phyloP scores from a whole-genome alignment of 2,113 vertebrate species.

The Callipepla californica region DNA sequence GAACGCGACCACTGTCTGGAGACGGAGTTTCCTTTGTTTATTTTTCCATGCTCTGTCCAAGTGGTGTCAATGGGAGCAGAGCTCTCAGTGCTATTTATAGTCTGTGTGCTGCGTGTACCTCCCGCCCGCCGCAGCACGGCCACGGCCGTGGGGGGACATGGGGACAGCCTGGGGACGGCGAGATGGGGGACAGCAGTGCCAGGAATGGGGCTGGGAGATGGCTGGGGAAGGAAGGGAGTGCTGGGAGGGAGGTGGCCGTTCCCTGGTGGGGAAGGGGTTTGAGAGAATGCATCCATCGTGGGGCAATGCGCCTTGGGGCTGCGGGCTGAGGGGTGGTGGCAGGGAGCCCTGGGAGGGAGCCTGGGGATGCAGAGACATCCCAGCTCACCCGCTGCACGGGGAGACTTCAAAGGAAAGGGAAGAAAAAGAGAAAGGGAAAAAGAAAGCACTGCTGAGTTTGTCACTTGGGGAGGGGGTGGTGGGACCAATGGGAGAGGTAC shows the following conservation, averaged over 20 bases:
- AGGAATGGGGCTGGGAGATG: not conserved
- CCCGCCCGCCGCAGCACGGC: slow-evolving; percentile 52
- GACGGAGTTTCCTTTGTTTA: slow-evolving; percentile 77
- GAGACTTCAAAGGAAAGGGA: not conserved
- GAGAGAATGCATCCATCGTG: not conserved
- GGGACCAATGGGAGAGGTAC: not conserved
- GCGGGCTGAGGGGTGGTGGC: not conserved
- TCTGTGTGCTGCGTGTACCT: slow-evolving; percentile 53
- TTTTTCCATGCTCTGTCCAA: slow-evolving; percentile 77
- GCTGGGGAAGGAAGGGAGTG: not conserved
- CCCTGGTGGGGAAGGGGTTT: not conserved
- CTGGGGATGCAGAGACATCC: not conserved
- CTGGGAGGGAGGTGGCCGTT: not conserved
- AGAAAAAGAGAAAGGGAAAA: not conserved
- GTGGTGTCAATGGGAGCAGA: slow-evolving; percentile 68
- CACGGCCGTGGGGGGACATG: not conserved
- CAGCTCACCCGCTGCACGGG: not conserved
- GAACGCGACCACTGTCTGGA: slow-evolving; percentile 51
- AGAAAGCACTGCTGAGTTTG: not conserved
- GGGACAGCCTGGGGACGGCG: not conserved
- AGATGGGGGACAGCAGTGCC: not conserved
- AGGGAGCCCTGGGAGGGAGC: not conserved
- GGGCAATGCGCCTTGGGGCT: not conserved
- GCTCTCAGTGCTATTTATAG: slow-evolving; percentile 73
- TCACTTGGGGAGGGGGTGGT: not conserved